phyloP scores from a whole-genome alignment of 2,888 invertebrate species.

The Cheilosia variabilis region DNA sequence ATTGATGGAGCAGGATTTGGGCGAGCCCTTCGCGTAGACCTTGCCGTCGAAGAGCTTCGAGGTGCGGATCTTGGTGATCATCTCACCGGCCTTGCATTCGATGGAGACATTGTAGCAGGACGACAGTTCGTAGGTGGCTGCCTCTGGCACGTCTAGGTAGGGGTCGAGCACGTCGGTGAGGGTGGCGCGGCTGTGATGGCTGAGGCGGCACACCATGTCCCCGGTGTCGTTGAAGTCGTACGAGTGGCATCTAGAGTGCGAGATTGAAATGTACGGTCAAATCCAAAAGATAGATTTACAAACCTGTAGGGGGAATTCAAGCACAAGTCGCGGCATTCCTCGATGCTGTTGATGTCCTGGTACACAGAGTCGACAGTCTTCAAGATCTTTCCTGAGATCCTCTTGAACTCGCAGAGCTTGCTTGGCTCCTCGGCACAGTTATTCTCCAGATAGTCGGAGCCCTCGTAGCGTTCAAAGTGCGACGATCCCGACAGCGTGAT shows the following conservation, averaged over 20 bases:
- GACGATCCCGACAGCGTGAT: slow-evolving; percentile 93
- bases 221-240: slow-evolving; percentile 97
- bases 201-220: slow-evolving; percentile 95
- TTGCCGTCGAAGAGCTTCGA: slow-evolving; percentile 96
- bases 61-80: slow-evolving; percentile 95
- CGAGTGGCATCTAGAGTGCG: slow-evolving; percentile 90
- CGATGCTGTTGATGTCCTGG: slow-evolving; percentile 93
- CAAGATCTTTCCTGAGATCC: slow-evolving; percentile 92
- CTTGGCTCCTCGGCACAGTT: slow-evolving; percentile 97
- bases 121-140: slow-evolving; percentile 94
- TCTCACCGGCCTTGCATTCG: slow-evolving; percentile 95
- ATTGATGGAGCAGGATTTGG: slow-evolving; percentile 95
- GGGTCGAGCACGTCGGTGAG: slow-evolving; percentile 95
- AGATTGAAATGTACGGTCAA: not conserved
- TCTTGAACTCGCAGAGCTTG: slow-evolving; percentile 96
- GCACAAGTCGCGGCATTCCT: slow-evolving; percentile 95
- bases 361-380: slow-evolving; percentile 97
- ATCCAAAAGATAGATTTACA: slow-evolving; percentile 7
- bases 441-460: slow-evolving; percentile 94
- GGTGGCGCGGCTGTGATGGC: slow-evolving; percentile 94
- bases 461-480: slow-evolving; percentile 89
- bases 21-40: slow-evolving; percentile 96
- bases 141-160: slow-evolving; percentile 94
- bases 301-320: slow-evolving; percentile 92
- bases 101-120: slow-evolving; percentile 97